Evolutionary conservation across 2,113 vertebrate genomes (phyloP), one percentile per base, ranked within the genome.

Genomic region (Bubo bubo): DNA sequence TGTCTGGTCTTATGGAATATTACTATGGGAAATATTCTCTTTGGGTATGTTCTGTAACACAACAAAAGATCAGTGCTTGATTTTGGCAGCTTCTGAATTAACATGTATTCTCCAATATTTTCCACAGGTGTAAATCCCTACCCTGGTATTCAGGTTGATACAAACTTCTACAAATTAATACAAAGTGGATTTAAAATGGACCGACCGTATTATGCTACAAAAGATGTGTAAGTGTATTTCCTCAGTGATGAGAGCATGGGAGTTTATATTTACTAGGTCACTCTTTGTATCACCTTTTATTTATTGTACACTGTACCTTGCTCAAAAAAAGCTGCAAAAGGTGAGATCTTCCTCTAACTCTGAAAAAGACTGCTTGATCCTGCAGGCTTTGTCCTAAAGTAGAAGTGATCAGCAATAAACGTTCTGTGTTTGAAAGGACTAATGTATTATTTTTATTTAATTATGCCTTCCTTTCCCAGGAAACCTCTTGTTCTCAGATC

Each of bases 21-120:
- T 99, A 75, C 98, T 99, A 8, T 99, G 99, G 99, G 99, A 99
- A 96, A 99, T 99, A 97, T 99, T 99, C 97, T 99, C 99, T 53
- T 98, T 99, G 8, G 99, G 99, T 99, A 97, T 14, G 98, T 96
- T 86, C 24, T 23, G 9, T 41, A 55, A 5, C 0, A 4, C 12
- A 13, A 8, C 39, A 62, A 55, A 56, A 39, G 24, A 49, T 18
- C 6, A 1, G 6, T 41, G 6, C 11, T 73, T 73, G 4, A 5
- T 55, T 60, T 75, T 41, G 37, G 15, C 50, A 66, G 32, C 35
- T 81, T 85, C 43, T 35, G 14, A 37, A 77, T 28, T 63, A 62
- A 92, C 8, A 2, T 3, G 12, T 37, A 1, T 39, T 86, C 27
- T 39, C n/a, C 21, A 8, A 47, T 77, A 8, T 95, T 75, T 91